Conservation (phyloP, 64 coral and sea anemone species). For the Trachythela sp. region DNA sequence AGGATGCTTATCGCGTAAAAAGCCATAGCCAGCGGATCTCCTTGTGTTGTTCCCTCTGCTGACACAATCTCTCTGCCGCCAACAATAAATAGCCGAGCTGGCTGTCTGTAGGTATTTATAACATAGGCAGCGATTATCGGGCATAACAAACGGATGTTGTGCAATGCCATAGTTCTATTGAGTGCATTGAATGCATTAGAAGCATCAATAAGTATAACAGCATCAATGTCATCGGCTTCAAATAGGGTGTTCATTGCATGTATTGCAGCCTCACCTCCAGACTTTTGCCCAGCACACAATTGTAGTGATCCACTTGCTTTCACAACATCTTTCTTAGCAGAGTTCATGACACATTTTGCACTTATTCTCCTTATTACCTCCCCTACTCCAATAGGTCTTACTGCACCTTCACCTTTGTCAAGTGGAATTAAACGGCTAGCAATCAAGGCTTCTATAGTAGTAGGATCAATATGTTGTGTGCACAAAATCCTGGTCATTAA, state of each 20-base stretch:
- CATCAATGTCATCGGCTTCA: slow-evolving; percentile 14
- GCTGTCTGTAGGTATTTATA: neutral
- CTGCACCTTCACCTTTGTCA: slow-evolving; percentile 28
- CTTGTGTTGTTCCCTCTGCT: neutral
- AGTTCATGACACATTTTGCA: slow-evolving; percentile 12
- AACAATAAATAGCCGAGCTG: neutral
- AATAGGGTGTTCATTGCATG: slow-evolving; percentile 24
- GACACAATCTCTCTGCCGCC: neutral
- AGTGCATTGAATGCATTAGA: slow-evolving; percentile 30
- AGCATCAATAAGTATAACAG: slow-evolving; percentile 14
- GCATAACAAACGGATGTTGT: slow-evolving; percentile 5
- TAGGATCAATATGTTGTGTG: slow-evolving; percentile 24
- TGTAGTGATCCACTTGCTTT: neutral
- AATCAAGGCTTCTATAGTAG: neutral
- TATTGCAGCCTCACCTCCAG: neutral
- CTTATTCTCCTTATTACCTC: neutral
- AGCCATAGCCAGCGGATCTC: neutral
- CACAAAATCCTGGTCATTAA: slow-evolving; percentile 28
- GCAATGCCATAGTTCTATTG: neutral
- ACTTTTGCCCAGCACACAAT: slow-evolving; percentile 3
- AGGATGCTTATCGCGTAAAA: neutral
- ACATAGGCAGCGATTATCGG: neutral
- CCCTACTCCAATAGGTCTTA: slow-evolving; percentile 33
- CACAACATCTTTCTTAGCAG: neutral
- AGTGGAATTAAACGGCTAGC: slow-evolving; percentile 24